Base-by-base conservation (phyloP, 2,797 vertebrate species). In the Numenius phaeopus region DNA sequence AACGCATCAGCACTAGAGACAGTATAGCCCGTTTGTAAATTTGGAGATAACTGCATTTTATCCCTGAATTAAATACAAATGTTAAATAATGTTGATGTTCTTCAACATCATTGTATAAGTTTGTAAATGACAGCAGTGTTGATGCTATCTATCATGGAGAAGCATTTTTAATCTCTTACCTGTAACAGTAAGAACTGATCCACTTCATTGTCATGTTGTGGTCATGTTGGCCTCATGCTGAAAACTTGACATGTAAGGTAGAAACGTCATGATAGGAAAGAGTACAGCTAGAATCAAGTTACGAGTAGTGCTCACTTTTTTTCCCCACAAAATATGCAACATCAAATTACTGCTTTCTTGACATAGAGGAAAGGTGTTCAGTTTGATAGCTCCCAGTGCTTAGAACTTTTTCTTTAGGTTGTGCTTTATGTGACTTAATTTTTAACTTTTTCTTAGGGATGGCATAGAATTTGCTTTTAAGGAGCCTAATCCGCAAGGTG, bases 381-480 rank as follows among this genome's bases (percentile, higher is more conserved):
- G 2, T 69, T 58, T 58, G 39, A 11, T 81, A 86, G 44, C 20
- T 93, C 11, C 11, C 18, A 19, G 14, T 46, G 22, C 44, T 89
- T 80, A 64, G 12, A 80, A 66, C 15, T 72, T 61, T 20, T 72
- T 73, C 26, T 66, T 59, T 15, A 19, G 22, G 80, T 85, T 66
- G 18, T 54, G 32, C 34, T 83, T 89, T 37, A 37, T 39, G 20
- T 95, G 73, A 90, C 69, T 61, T 62, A 14, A 29, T 58, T 80
- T 86, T 83, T 46, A 64, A 61, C 65, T 96, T 94, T 20, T 95
- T 97, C 97, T 37, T 94, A 99, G 99, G 98, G 99, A 99, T 97
- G 99, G 99, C 72, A 99, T 99, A 75, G 99, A 99, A 98, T 99
- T 99, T 99, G 99, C 99, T 67, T 99, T 99, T 98, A 99, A 99